Conservation (phyloP, 2,888 invertebrate species). For the Ochropleura leucogaster region DNA sequence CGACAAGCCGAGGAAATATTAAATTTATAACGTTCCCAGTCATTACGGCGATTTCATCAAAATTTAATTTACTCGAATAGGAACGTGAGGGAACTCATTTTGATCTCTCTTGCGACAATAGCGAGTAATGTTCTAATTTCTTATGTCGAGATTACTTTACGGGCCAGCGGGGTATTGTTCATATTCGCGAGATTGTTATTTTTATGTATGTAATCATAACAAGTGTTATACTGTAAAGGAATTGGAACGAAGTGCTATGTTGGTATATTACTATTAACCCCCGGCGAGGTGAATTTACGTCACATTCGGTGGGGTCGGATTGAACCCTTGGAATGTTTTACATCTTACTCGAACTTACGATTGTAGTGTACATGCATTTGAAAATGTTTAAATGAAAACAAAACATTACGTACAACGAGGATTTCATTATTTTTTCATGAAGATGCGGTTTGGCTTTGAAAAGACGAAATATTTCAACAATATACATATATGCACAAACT, state of each 20-base stretch:
- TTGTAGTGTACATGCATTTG: background rate
- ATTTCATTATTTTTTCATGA: background rate
- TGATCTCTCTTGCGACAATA: constrained; percentile 54
- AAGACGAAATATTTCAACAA: background rate
- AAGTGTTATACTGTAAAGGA: constrained; percentile 30
- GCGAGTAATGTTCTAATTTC: constrained; percentile 64
- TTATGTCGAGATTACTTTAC: constrained; percentile 62
- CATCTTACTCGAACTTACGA: constrained; percentile 24
- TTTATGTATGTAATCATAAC: constrained; percentile 53
- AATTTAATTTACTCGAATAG: constrained; percentile 73
- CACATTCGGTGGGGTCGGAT: background rate
- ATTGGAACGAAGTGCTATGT: constrained; percentile 32
- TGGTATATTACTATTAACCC: constrained; percentile 33
- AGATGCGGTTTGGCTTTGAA: background rate
- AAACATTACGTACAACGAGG: no score
- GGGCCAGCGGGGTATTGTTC: constrained; percentile 59
- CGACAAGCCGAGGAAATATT: constrained; percentile 65
- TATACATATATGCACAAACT: background rate
- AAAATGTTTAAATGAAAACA: background rate
- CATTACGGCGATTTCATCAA: constrained; percentile 73
- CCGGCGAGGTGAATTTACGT: constrained; percentile 45
- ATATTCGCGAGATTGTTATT: constrained; percentile 59
- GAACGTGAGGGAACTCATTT: constrained; percentile 64
- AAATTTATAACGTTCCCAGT: constrained; percentile 69
- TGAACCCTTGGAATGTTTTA: constrained; percentile 27